phyloP scores from a whole-genome alignment of 2,113 vertebrate genomes.

The Amphiprion ocellaris region DNA sequence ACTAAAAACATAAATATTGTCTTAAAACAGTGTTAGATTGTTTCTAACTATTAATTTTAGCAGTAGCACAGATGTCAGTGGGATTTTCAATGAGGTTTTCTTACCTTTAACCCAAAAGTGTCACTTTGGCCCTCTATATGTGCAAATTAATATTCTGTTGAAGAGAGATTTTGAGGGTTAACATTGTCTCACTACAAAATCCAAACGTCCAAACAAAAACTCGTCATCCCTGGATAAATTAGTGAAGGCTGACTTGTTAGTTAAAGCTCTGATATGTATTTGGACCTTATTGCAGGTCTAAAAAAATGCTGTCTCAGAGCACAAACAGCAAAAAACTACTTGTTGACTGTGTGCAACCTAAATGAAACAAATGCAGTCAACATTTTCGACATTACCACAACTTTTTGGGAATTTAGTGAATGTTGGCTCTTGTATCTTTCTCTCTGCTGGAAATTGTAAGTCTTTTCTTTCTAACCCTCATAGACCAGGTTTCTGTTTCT shows the following conservation, averaged over 20 bases:
- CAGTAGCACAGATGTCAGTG: neutral
- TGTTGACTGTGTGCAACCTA: conserved; percentile 51
- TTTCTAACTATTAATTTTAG: no score
- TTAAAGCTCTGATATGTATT: conserved; percentile 12
- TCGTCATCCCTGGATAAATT: conserved; percentile 26
- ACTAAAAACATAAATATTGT: no score
- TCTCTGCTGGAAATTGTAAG: conserved; percentile 74
- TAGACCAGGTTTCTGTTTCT: conserved; percentile 54
- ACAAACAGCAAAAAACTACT: conserved; percentile 37
- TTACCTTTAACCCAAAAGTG: neutral
- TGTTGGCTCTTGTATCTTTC: conserved; percentile 49
- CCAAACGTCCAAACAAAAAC: conserved; percentile 20
- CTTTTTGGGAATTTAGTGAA: conserved; percentile 55
- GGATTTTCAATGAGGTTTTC: neutral
- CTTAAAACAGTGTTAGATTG: no score
- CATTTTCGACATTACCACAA: conserved; percentile 37
- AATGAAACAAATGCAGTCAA: conserved; percentile 49
- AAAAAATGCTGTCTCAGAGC: conserved; percentile 28
- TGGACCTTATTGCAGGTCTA: conserved; percentile 3
- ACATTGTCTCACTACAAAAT: conserved; percentile 24
- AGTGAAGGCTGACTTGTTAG: neutral
- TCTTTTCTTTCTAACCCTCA: conserved; percentile 44
- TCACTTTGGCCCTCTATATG: conserved; percentile 37
- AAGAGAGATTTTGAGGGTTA: conserved; percentile 16
- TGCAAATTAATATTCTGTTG: conserved; percentile 27